Conservation (phyloP, 2,113 vertebrate species). For the Etia nguti region DNA sequence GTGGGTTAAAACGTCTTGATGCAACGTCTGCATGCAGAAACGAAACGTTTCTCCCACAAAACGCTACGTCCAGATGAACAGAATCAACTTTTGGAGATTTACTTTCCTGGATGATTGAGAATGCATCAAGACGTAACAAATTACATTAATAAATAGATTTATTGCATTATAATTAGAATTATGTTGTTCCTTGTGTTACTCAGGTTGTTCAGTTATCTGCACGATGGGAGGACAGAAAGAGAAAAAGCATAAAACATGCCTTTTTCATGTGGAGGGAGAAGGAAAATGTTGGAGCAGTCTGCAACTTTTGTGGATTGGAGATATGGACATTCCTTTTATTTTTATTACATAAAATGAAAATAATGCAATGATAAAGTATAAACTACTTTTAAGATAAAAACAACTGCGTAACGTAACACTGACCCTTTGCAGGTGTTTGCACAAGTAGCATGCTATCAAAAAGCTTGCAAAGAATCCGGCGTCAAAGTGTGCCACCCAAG, state of each 20-base stretch:
- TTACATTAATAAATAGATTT: background rate
- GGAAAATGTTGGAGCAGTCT: background rate
- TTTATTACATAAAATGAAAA: background rate
- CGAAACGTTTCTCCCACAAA: too few relatives aligned
- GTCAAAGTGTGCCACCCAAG: background rate
- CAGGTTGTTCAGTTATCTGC: background rate
- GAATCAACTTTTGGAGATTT: too few relatives aligned
- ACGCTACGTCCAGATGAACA: too few relatives aligned
- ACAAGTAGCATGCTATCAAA: background rate
- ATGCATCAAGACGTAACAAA: too few relatives aligned
- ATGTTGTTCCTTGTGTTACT: accelerated
- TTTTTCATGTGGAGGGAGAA: background rate
- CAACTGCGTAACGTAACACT: accelerated
- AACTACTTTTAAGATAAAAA: background rate
- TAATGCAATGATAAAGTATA: background rate
- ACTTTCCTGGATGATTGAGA: too few relatives aligned
- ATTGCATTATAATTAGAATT: background rate
- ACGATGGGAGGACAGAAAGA: background rate
- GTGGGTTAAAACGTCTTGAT: too few relatives aligned
- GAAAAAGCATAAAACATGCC: background rate
- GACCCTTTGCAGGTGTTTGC: background rate
- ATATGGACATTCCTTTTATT: background rate
- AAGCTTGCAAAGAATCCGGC: accelerated
- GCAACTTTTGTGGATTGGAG: background rate
- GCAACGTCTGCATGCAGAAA: too few relatives aligned